Evolutionary conservation across 2,113 vertebrate species (phyloP).

Genomic region (Leucosticte australis): DNA sequence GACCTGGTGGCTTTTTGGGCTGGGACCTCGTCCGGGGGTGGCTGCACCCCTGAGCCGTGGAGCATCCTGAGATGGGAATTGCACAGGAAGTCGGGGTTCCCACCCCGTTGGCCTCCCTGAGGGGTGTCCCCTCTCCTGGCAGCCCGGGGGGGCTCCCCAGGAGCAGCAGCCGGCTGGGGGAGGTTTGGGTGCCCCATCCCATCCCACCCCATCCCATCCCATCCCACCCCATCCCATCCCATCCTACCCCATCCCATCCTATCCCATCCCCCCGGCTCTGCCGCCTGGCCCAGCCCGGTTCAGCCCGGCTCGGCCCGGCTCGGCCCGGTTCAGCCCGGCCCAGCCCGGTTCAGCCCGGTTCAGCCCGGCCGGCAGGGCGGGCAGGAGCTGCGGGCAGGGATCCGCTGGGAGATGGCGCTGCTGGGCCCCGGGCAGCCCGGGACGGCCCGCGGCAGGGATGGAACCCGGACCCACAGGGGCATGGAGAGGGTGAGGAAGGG

Average conservation of each 20-base stretch:
- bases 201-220: no score
- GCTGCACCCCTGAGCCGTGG: accelerated
- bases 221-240: no score
- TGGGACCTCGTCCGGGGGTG: accelerated
- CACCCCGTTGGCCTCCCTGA: accelerated
- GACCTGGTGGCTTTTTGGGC: background rate
- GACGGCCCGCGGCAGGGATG: background rate
- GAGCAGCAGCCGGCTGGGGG: background rate
- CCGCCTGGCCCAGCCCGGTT: background rate
- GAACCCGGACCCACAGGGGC: background rate
- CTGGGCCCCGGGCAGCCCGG: background rate
- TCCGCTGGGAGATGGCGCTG: background rate
- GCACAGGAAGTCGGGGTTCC: accelerated
- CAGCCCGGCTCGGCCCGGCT: background rate
- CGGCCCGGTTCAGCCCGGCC: no score
- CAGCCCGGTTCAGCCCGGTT: background rate
- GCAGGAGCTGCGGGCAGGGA: background rate
- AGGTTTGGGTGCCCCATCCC: background rate
- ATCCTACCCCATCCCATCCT: no score
- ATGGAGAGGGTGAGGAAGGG: background rate
- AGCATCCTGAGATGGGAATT: accelerated
- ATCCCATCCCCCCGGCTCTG: background rate
- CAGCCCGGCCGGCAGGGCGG: background rate
- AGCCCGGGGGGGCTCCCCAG: accelerated
- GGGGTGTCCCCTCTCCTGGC: no score